Evolutionary conservation across 2,113 vertebrate genomes (phyloP).

Genomic region (Genyomyrus donnyi): DNA sequence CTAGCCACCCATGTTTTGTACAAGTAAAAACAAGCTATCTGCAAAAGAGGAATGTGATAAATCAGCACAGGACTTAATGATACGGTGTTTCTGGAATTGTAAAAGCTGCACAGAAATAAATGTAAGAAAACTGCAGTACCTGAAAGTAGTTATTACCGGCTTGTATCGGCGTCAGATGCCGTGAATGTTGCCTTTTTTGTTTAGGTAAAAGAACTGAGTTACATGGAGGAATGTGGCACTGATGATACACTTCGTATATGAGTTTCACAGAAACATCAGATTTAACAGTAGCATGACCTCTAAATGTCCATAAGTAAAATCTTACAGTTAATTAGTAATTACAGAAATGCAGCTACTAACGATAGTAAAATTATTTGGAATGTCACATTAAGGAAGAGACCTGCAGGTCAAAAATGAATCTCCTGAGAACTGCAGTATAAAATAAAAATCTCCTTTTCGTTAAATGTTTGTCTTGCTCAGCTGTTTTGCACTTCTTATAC

Average conservation of each 20-base stretch:
- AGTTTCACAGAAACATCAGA: neutral
- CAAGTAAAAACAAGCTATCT: neutral
- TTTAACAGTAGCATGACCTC: neutral
- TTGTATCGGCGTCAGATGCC: neutral
- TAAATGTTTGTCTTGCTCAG: neutral
- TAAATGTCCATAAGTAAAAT: neutral
- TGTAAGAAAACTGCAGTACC: neutral
- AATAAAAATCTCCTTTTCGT: neutral
- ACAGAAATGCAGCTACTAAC: neutral
- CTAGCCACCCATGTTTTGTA: neutral
- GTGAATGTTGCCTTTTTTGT: neutral
- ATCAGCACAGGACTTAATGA: neutral
- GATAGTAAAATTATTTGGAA: neutral
- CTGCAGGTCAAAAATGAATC: neutral
- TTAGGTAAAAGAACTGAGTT: neutral
- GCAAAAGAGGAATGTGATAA: neutral
- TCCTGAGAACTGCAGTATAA: neutral
- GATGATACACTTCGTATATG: neutral
- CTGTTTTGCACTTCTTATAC: neutral
- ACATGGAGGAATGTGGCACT: neutral
- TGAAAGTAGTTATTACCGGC: neutral
- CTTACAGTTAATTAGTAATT: neutral
- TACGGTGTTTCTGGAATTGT: neutral
- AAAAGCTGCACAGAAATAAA: neutral
- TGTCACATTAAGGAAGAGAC: neutral